Percentiles rank a stretch among this genome's conserved stretches.
Evolutionary conservation across 2,113 vertebrate species (phyloP).

Genomic region (Pomatorhinus ruficollis): DNA sequence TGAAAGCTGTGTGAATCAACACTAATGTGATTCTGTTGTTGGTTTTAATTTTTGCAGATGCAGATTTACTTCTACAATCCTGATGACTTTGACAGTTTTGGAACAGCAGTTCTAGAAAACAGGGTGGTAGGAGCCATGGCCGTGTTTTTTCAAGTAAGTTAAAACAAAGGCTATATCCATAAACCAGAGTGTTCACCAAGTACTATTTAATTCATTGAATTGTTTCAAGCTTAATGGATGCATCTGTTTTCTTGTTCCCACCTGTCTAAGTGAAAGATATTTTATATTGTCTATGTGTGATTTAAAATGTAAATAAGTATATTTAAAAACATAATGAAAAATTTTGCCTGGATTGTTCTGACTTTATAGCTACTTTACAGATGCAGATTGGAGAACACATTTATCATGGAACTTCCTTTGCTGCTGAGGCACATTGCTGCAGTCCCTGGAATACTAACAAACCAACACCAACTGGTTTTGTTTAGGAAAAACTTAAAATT

Average conservation of each 20-base stretch:
- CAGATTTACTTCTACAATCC: slow-evolving; percentile 98
- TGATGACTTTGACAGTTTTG: slow-evolving; percentile 94
- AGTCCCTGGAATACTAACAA: slow-evolving; percentile 73
- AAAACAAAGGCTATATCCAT: slow-evolving; percentile 52
- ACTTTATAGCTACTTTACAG: slow-evolving; percentile 78
- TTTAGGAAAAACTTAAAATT: slow-evolving; percentile 69
- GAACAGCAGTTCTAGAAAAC: slow-evolving; percentile 88
- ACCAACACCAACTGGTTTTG: slow-evolving; percentile 20
- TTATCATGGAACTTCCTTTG: slow-evolving; percentile 76
- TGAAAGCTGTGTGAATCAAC: slow-evolving; percentile 22
- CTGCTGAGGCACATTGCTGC: slow-evolving; percentile 54
- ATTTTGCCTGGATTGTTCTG: slow-evolving; percentile 79
- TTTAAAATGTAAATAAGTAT: slow-evolving; percentile 86
- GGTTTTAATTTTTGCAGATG: slow-evolving; percentile 84
- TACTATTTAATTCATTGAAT: slow-evolving; percentile 67
- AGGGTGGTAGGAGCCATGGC: slow-evolving; percentile 91
- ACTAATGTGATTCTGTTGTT: slow-evolving; percentile 33
- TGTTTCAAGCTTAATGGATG: slow-evolving; percentile 76
- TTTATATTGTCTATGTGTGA: slow-evolving; percentile 78
- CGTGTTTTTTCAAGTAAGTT: slow-evolving; percentile 93
- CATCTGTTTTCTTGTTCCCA: slow-evolving; percentile 80
- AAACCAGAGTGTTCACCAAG: slow-evolving; percentile 48
- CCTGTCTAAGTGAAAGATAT: slow-evolving; percentile 81
- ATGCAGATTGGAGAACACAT: slow-evolving; percentile 76
- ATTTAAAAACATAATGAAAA: slow-evolving; percentile 80